Evolutionary conservation across 2,888 invertebrate genomes (phyloP).

Genomic region (Aethes cnicana): DNA sequence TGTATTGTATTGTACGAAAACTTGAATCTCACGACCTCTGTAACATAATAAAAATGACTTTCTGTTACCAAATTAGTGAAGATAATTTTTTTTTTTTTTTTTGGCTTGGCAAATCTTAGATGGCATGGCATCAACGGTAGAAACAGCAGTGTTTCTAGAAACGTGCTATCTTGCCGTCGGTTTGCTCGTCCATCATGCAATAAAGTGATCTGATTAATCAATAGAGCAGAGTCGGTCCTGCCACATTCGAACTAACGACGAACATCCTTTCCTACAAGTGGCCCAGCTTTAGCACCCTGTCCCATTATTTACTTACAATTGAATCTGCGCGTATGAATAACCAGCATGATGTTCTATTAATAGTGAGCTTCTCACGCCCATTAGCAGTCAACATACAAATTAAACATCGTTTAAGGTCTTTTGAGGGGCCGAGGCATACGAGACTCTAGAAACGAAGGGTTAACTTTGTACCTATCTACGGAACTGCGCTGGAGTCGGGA

Average conservation of each 20-base stretch:
- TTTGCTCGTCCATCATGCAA: slow-evolving; percentile 64
- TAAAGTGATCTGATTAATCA: slow-evolving; percentile 78
- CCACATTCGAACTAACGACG: slow-evolving; percentile 58
- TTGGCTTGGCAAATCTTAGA: too few species aligned
- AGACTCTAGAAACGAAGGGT: slow-evolving; percentile 16
- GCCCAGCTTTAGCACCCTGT: slow-evolving; percentile 27
- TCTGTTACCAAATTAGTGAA: not conserved
- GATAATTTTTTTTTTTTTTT: too few species aligned
- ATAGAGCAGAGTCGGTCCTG: slow-evolving; percentile 72
- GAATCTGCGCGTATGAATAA: slow-evolving; percentile 11
- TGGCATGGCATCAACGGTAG: too few species aligned
- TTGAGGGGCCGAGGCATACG: slow-evolving; percentile 12
- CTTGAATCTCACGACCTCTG: too few species aligned
- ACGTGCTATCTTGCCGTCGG: slow-evolving; percentile 17
- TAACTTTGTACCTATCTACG: slow-evolving; percentile 9
- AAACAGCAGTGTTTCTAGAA: too few species aligned
- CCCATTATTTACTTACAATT: slow-evolving; percentile 12
- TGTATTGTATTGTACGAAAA: too few species aligned
- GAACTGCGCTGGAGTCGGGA: slow-evolving; percentile 1
- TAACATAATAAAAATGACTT: too few species aligned
- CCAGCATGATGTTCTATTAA: slow-evolving; percentile 19
- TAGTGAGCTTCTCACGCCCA: slow-evolving; percentile 19
- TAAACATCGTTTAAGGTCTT: slow-evolving; percentile 16
- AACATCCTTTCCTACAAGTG: slow-evolving; percentile 52
- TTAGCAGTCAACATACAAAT: slow-evolving; percentile 18